A percentile compares a stretch with the other conserved stretches of the same genome.
Evolutionary conservation across 2,113 vertebrate species (phyloP).

Genomic region (Epinephelus lanceolatus): DNA sequence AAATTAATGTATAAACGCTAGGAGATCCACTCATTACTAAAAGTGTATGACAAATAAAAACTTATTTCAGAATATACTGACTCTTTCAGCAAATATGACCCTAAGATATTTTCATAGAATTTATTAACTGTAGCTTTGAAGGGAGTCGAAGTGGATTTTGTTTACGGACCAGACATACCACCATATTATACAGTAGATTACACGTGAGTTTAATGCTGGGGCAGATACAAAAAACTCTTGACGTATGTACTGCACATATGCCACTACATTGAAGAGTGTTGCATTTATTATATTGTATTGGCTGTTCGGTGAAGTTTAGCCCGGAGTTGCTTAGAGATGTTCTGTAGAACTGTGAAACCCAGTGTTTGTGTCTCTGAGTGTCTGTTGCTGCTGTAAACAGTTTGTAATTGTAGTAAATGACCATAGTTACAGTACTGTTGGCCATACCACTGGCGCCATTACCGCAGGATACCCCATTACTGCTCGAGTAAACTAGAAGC

Average conservation of each 20-base stretch:
- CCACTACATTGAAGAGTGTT: neutral
- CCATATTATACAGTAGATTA: too few species aligned
- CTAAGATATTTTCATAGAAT: too few species aligned
- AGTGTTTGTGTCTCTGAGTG: conserved; percentile 7
- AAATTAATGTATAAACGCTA: too few species aligned
- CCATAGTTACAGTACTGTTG: conserved; percentile 2
- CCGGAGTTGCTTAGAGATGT: neutral
- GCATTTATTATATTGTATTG: neutral
- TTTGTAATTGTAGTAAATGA: conserved; percentile 16
- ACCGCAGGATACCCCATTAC: conserved; percentile 21
- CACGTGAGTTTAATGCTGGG: too few species aligned
- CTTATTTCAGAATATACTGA: too few species aligned
- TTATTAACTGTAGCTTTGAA: too few species aligned
- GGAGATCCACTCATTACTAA: too few species aligned
- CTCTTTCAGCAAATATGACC: too few species aligned
- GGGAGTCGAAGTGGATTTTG: too few species aligned
- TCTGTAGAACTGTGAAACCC: neutral
- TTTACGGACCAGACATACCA: too few species aligned
- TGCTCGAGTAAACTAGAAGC: conserved; percentile 25
- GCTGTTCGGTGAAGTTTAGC: neutral
- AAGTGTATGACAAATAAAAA: too few species aligned
- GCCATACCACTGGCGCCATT: conserved; percentile 5
- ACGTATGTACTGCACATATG: neutral
- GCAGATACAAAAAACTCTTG: neutral
- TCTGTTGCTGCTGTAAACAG: conserved; percentile 10